Percentiles rank a stretch among this genome's conserved stretches.
These are phyloP conservation scores for human (Homo sapiens) DNA, from an alignment of 2,113 vertebrate genomes.

Conservation along the genomic window DNA sequence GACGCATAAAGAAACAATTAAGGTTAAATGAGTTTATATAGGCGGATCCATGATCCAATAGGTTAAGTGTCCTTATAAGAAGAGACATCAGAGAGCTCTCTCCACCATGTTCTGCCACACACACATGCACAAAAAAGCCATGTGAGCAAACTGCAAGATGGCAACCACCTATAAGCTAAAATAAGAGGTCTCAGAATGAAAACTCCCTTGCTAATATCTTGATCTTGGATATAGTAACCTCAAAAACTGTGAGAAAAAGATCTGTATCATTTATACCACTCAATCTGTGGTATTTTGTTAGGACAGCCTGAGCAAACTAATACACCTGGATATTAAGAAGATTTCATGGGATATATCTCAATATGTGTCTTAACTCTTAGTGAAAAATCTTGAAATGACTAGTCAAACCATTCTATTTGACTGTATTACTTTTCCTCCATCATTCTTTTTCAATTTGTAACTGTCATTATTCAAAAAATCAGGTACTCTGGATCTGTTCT, in stretches of 20 bases:
- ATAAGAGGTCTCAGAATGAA: background rate
- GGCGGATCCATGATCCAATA: background rate
- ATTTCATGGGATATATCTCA: background rate
- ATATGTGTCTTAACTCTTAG: background rate
- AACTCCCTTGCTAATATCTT: background rate
- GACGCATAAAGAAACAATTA: background rate
- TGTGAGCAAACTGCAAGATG: background rate
- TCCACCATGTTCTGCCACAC: too few relatives aligned
- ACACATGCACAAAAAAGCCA: background rate
- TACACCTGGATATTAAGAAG: background rate
- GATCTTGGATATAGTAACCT: background rate
- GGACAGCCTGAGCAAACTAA: background rate
- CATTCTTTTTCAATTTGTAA: background rate
- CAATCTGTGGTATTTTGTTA: background rate
- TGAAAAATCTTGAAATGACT: background rate
- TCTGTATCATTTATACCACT: accelerated
- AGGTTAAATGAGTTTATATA: background rate
- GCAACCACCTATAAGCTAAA: background rate
- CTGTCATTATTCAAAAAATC: background rate
- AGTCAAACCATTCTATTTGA: background rate
- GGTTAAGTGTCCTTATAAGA: background rate
- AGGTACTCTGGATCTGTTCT: background rate
- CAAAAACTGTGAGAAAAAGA: background rate
- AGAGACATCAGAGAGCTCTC: background rate
- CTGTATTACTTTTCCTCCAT: background rate